These are phyloP conservation scores for Leptopilina drosophilae DNA, from an alignment of 2,888 invertebrate species.

Conservation along the genomic window DNA sequence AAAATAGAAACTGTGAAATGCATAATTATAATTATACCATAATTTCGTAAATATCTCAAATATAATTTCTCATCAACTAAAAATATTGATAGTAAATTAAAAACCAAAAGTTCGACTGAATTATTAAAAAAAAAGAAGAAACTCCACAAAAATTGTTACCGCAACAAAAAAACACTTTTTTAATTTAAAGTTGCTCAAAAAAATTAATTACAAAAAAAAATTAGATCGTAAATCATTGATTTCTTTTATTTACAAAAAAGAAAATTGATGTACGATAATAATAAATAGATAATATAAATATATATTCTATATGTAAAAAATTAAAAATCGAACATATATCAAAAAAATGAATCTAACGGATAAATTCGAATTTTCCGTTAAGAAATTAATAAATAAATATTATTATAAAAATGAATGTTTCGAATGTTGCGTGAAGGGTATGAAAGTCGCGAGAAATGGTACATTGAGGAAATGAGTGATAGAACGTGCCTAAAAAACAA, in stretches of 20 bases:
- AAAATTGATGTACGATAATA: not conserved
- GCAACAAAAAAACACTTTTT: not conserved
- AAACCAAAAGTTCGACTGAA: not conserved
- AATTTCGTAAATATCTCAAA: not conserved
- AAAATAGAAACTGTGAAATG: conserved; percentile 74
- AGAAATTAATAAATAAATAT: too few relatives aligned
- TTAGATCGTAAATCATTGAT: not conserved
- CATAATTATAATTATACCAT: conserved; percentile 44
- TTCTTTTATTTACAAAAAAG: conserved; percentile 7
- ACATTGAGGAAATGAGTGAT: conserved; percentile 43
- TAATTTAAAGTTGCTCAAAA: conserved; percentile 13
- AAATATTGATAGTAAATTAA: not conserved
- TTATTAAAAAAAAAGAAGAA: not conserved
- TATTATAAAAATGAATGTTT: not conserved
- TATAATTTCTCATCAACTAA: too few relatives aligned
- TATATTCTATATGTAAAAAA: too few relatives aligned
- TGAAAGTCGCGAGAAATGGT: conserved; percentile 36
- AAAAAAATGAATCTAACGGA: conserved; percentile 4
- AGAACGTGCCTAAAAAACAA: conserved; percentile 45
- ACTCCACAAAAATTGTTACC: too few relatives aligned
- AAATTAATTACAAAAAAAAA: too few relatives aligned
- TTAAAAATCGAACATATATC: conserved; percentile 13
- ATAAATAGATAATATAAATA: not conserved
- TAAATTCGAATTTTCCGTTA: conserved; percentile 2
- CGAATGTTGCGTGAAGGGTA: conserved; percentile 26